These are phyloP conservation scores for Darevskia mixta DNA, from an alignment of 2,797 vertebrate species.

Conservation along the genomic window DNA sequence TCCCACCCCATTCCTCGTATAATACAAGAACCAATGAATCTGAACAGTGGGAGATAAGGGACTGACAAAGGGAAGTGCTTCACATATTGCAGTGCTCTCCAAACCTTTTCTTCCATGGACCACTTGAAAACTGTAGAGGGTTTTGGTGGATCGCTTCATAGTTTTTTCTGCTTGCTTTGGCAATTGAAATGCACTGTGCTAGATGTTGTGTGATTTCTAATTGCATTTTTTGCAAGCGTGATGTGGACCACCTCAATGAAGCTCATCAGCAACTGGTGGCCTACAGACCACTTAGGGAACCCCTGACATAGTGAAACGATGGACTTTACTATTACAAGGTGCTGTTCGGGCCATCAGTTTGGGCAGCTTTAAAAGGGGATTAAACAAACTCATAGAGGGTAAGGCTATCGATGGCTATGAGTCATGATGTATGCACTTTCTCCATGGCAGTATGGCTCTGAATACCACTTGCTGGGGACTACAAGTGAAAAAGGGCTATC, in stretches of 20 bases:
- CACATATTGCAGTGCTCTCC: background rate
- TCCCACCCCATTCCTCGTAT: no score
- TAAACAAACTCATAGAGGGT: background rate
- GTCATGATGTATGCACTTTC: background rate
- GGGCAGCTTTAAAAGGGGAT: background rate
- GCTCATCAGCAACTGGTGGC: background rate
- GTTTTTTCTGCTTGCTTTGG: no score
- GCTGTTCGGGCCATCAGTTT: background rate
- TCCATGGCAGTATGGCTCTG: background rate
- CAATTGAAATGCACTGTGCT: no score
- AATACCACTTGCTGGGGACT: background rate
- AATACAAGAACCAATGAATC: background rate
- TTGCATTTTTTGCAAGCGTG: no score
- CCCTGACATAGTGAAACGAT: background rate
- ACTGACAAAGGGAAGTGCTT: background rate
- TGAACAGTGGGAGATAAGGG: background rate
- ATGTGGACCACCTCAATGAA: background rate
- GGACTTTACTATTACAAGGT: background rate
- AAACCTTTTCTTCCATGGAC: no score
- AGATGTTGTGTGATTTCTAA: no score
- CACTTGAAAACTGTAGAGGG: no score
- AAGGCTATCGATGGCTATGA: background rate
- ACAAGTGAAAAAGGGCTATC: background rate
- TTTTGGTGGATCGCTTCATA: no score
- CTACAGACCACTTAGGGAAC: no score